A percentile compares a stretch with the other conserved stretches of the same genome.
phyloP scores from a whole-genome alignment of 1,140 invertebrate genomes.

The Watersipora subatra region DNA sequence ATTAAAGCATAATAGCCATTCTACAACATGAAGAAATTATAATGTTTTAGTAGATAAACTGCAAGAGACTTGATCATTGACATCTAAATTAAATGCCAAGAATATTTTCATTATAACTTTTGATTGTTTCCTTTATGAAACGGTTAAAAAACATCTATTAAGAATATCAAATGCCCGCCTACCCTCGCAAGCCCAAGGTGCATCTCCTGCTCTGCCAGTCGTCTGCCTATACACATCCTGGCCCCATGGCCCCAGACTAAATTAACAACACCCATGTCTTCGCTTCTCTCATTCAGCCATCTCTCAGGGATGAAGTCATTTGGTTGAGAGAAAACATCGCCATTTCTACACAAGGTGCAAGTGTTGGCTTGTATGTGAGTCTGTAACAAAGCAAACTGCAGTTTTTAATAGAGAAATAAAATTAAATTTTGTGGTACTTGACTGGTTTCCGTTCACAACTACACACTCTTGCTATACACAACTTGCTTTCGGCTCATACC shows the following conservation, averaged over 20 bases:
- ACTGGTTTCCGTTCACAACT: no score
- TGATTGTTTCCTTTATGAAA: no score
- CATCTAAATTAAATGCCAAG: no score
- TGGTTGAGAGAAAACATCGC: conserved; percentile 51
- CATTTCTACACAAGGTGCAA: conserved; percentile 36
- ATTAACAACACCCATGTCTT: conserved; percentile 63
- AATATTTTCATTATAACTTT: no score
- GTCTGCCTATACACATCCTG: conserved; percentile 45
- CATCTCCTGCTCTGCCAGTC: conserved; percentile 41
- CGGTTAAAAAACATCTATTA: no score
- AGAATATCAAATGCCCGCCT: no score
- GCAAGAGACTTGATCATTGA: no score
- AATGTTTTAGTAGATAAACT: no score
- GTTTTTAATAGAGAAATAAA: conserved; percentile 2
- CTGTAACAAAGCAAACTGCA: conserved; percentile 43
- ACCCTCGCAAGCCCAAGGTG: conserved; percentile 42
- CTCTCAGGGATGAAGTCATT: conserved; percentile 56
- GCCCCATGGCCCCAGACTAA: conserved; percentile 71
- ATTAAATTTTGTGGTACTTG: neutral
- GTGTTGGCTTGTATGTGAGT: conserved; percentile 57
- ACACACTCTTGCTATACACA: no score
- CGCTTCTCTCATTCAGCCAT: conserved; percentile 45
- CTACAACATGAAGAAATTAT: no score
- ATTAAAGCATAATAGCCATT: no score
- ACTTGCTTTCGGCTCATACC: no score